Evolutionary conservation across 2,888 invertebrate species (phyloP), one percentile per base, ranked within the genome.

Genomic region (Lordiphosa fenestrarum): DNA sequence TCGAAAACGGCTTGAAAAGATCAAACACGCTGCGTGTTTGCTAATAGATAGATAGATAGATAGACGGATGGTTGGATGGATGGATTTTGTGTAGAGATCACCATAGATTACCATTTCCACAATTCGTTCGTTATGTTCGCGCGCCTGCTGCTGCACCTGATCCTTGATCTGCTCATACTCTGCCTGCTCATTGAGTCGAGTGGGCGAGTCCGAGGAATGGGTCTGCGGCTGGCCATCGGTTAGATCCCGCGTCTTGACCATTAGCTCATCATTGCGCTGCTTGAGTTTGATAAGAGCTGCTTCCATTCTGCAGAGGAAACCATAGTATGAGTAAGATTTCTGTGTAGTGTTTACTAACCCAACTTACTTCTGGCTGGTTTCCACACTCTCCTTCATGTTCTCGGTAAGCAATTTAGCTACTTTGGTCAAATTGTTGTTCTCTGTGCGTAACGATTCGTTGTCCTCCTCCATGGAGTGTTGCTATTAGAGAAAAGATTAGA

Each of bases 341-440:
- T 15, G n/a, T 1, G 1, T n/a, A 36, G 19, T 10, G 19, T 10
- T 2, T 19, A 0, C 2, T 12, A 7, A 10, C 7, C n/a, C 0
- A 2, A 39, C 71, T 74, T 75, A 89, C 89, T 88, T 88, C 66
- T 88, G 89, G 70, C 88, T 89, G 25, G 89, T 89, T 59, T 88
- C 88, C 48, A 89, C 88, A 60, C 89, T 89, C 53, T 89, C 89
- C 56, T 89, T 89, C 89, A 89, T 89, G 60, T 89, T 89, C 55
- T 88, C 88, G 2, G 89, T 89, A 47, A 89, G 66, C 55, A 89
- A 60, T 59, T 89, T 88, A 19, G 89, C 89, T 10, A 89, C 89
- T 72, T 88, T 87, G 2, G 88, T 88, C 0, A 89, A 75, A 62
- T 89, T 89, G 13, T 80, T 85, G 44, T 89, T 89, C 51, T 89